phyloP scores from a whole-genome alignment of 2,888 invertebrate species.

The Resseliella maxima region DNA sequence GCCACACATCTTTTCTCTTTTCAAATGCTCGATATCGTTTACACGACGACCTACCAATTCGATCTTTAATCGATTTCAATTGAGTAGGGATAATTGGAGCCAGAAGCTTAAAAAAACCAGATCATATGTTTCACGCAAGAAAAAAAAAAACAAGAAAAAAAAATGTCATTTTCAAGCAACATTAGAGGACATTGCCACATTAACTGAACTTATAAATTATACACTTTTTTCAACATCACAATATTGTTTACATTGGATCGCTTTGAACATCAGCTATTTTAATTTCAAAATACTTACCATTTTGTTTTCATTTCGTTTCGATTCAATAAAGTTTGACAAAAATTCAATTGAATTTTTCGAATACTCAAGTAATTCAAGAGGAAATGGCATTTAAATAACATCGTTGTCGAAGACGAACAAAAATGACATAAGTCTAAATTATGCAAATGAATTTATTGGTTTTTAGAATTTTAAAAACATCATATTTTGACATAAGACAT shows the following conservation, averaged over 20 bases:
- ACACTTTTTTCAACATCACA: neutral
- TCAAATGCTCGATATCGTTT: neutral
- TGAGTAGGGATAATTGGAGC: slow-evolving; percentile 16
- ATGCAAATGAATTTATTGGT: neutral
- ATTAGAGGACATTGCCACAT: slow-evolving; percentile 50
- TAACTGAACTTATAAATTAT: slow-evolving; percentile 21
- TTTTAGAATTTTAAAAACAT: neutral
- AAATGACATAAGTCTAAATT: neutral
- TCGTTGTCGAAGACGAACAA: neutral
- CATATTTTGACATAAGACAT: neutral
- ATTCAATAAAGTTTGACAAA: too few relatives aligned
- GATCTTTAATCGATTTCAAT: slow-evolving; percentile 19
- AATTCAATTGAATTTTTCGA: neutral
- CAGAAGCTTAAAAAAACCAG: slow-evolving; percentile 10
- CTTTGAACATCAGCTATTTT: too few relatives aligned
- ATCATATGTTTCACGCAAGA: neutral
- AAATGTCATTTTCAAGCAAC: slow-evolving; percentile 26
- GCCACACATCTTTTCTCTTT: neutral
- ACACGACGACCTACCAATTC: neutral
- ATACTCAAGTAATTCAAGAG: neutral
- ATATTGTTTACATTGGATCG: neutral
- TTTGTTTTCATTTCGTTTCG: too few relatives aligned
- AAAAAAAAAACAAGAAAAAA: neutral
- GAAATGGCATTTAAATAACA: too few relatives aligned
- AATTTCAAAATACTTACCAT: too few relatives aligned